phyloP scores from a whole-genome alignment of 2,113 vertebrate genomes.

The Corvus moneduloides region DNA sequence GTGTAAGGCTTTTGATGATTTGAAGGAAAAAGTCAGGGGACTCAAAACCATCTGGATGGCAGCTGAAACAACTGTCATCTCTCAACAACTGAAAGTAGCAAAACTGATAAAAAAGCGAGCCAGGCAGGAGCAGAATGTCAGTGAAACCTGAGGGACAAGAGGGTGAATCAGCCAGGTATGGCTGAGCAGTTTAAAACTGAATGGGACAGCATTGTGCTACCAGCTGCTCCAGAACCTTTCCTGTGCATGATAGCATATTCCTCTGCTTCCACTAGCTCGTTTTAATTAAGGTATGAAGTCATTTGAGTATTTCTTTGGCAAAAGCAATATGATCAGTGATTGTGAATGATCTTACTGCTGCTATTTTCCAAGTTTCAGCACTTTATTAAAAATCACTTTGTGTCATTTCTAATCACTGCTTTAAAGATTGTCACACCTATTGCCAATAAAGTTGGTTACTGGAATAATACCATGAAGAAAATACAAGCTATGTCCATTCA shows the following conservation, averaged over 20 bases:
- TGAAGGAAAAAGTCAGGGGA: background rate
- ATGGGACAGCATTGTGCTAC: background rate
- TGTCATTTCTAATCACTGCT: background rate
- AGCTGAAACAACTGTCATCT: background rate
- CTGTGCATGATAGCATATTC: background rate
- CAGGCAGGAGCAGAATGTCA: background rate
- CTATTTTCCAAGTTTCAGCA: background rate
- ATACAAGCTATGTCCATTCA: background rate
- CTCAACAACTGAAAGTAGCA: background rate
- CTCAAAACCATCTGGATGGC: background rate
- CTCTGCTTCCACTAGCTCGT: background rate
- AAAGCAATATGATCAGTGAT: background rate
- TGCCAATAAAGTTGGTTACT: background rate
- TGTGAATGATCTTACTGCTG: background rate
- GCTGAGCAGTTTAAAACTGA: background rate
- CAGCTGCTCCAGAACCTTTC: background rate
- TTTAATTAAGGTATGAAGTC: background rate
- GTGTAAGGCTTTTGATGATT: background rate
- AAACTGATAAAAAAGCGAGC: background rate
- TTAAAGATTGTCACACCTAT: background rate
- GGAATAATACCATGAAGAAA: background rate
- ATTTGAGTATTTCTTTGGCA: background rate
- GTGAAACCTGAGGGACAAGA: background rate
- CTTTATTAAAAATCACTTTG: background rate
- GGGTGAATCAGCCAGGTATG: background rate